Conservation (phyloP, 2,888 invertebrate species). For the Halocaridina rubra region DNA sequence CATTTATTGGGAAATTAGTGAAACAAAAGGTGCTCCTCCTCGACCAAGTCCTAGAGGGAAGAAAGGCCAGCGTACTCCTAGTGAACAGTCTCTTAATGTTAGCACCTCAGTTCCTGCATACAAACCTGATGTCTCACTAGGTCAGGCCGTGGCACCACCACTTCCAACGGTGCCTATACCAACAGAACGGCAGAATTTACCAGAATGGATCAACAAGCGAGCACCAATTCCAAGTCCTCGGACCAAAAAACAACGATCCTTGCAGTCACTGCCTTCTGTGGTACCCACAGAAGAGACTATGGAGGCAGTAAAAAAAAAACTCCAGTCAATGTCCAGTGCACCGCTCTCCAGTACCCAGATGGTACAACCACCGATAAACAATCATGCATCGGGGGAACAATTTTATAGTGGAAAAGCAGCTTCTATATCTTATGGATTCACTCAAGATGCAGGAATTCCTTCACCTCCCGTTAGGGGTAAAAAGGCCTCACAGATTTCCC, state of each 20-base stretch:
- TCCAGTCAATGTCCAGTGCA: slow-evolving; percentile 24
- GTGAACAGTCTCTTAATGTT: not conserved
- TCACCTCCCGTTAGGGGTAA: slow-evolving; percentile 30
- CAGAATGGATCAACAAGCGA: slow-evolving; percentile 58
- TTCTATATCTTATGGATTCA: slow-evolving; percentile 61
- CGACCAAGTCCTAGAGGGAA: slow-evolving; percentile 44
- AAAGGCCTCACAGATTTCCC: slow-evolving; percentile 41
- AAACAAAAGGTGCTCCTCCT: slow-evolving; percentile 38
- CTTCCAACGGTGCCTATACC: not conserved
- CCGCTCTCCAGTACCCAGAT: not conserved
- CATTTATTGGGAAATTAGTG: slow-evolving; percentile 57
- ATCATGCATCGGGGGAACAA: slow-evolving; percentile 28
- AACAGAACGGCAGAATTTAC: not conserved
- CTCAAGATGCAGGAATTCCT: not conserved
- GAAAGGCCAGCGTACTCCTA: slow-evolving; percentile 14
- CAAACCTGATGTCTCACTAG: not conserved
- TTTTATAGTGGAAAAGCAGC: slow-evolving; percentile 62
- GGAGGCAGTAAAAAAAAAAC: slow-evolving; percentile 46
- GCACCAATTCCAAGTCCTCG: slow-evolving; percentile 60
- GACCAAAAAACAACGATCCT: slow-evolving; percentile 47
- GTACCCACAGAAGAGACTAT: slow-evolving; percentile 26
- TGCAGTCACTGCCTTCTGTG: slow-evolving; percentile 45
- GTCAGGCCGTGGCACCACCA: not conserved
- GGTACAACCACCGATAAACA: not conserved
- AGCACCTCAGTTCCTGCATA: not conserved